These are phyloP conservation scores for Botia kubotai DNA, from an alignment of 2,797 vertebrate genomes.

Conservation along the genomic window DNA sequence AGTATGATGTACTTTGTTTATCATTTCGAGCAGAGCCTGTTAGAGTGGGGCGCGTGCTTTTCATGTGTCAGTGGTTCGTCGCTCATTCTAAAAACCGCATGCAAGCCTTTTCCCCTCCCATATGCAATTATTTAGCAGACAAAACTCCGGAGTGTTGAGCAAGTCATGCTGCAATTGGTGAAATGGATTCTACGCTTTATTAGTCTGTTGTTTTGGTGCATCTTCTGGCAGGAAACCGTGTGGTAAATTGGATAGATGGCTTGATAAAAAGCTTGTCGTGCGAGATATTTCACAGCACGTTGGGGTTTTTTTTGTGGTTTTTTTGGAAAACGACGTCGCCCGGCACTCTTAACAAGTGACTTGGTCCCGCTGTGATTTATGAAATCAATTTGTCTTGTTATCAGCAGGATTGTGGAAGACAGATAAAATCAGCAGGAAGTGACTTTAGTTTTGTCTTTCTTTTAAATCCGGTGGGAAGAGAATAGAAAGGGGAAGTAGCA, in stretches of 20 bases:
- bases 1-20: constrained; percentile 16
- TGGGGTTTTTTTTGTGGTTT: constrained; percentile 45
- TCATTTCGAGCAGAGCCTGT: constrained; percentile 8
- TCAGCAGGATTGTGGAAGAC: constrained; percentile 64
- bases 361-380: constrained; percentile 76
- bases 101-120: constrained; percentile 69
- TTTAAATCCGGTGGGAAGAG: constrained; percentile 45
- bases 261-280: constrained; percentile 76
- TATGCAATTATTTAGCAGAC: constrained; percentile 72
- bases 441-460: constrained; percentile 61
- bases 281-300: constrained; percentile 67
- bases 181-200: constrained; percentile 70
- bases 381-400: constrained; percentile 80
- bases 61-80: constrained; percentile 64
- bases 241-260: constrained; percentile 77
- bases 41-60: constrained; percentile 60
- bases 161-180: constrained; percentile 62
- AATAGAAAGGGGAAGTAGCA: constrained; percentile 33
- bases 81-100: constrained; percentile 65
- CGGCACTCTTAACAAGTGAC: constrained; percentile 67
- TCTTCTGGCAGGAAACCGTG: constrained; percentile 73
- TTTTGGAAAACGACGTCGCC: constrained; percentile 63
- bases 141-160: constrained; percentile 66
- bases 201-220: constrained; percentile 70
- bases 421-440: constrained; percentile 70